These are phyloP conservation scores for Pristionchus entomophagus DNA, from an alignment of 2,888 invertebrate species.

Conservation along the genomic window DNA sequence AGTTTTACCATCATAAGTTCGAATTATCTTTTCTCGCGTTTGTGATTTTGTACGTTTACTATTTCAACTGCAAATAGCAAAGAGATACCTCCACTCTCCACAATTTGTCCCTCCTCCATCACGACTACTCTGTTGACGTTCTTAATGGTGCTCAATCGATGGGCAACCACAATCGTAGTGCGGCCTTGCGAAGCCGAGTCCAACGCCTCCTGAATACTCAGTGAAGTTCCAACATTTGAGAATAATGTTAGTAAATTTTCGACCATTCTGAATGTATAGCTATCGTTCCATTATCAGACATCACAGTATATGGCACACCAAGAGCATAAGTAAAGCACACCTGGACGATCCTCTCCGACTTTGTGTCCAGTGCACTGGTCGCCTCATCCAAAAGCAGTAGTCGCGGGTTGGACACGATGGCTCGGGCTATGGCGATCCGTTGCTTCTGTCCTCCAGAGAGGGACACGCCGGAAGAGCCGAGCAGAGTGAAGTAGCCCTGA, in stretches of 20 bases:
- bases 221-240: too few relatives aligned
- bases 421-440: conserved; percentile 40
- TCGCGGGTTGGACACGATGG: conserved; percentile 26
- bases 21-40: too few relatives aligned
- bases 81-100: conserved; percentile 44
- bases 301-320: too few relatives aligned
- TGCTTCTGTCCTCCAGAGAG: conserved; percentile 45
- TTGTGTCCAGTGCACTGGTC: conserved; percentile 42
- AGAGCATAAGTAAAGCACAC: background rate
- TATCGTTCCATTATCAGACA: too few relatives aligned
- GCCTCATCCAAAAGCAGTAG: conserved; percentile 32
- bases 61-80: too few relatives aligned
- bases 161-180: conserved; percentile 32
- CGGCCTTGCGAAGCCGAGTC: conserved; percentile 36
- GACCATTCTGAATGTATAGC: background rate
- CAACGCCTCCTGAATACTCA: conserved; percentile 11
- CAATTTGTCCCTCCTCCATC: conserved; percentile 37
- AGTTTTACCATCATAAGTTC: too few relatives aligned
- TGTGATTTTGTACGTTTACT: too few relatives aligned
- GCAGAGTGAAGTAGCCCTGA: conserved; percentile 30
- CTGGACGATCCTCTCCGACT: conserved; percentile 23
- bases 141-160: conserved; percentile 41
- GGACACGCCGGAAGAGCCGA: conserved; percentile 29
- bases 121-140: conserved; percentile 17
- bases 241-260: too few relatives aligned